Evolutionary conservation across 2,797 vertebrate genomes (phyloP), one percentile per base, ranked within the genome.

Genomic region (Nannoperca australis): DNA sequence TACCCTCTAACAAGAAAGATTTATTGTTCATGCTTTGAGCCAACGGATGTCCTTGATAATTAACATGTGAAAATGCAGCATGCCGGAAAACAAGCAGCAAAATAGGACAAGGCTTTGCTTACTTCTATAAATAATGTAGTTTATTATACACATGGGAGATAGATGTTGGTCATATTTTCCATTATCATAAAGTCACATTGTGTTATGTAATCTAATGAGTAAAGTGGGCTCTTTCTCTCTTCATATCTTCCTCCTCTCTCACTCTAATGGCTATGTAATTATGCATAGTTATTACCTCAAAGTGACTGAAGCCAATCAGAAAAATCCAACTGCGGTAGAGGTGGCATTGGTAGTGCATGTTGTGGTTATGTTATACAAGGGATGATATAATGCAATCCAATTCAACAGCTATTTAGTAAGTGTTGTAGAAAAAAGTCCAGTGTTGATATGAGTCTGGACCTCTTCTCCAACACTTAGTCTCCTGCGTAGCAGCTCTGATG

Each of bases 71-170:
- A 85, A 79, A 84, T 30, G 73, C 69, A 67, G 22, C 17, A 4
- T 24, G 67, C 40, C n/a, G 30, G 58, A 76, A 79, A 82, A 85
- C 62, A 68, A 64, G 73, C 32, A 5, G 59, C 51, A 73, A 88
- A 88, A 85, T 81, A 76, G 84, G 66, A 72, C 74, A 32, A 73
- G 53, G 85, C 65, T 85, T 85, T 90, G 74, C 86, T 92, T 89
- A 79, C 78, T 30, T 79, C 71, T 76, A 58, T 85, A 81, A 88
- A 89, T 87, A 88, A 85, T 85, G 79, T 59, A 70, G 64, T 74
- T 73, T 79, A 89, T 76, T 62, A 74, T 71, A 76, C 86, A 85
- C 68, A 15, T 9, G 60, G 64, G 79, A 75, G 42, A 82, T 76
- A 61, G 40, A 84, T 70, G 64, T 73, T 70, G 34, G 78, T 56